Percentiles rank a stretch among this genome's conserved stretches.
Conservation (phyloP, 2,888 invertebrate species). For the Idaea straminata region DNA sequence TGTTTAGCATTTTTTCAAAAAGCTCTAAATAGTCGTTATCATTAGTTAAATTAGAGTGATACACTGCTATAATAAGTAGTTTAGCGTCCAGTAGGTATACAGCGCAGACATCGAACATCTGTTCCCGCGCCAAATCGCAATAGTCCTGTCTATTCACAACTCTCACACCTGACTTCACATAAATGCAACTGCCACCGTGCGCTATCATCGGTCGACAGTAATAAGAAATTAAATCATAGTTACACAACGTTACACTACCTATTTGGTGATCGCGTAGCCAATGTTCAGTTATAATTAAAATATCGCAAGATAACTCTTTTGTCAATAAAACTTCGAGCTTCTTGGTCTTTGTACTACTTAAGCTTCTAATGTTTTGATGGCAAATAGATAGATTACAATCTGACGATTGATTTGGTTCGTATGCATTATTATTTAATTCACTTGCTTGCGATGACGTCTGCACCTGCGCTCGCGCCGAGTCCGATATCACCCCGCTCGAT, state of each 20-base stretch:
- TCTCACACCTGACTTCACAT: background rate
- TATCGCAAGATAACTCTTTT: no score
- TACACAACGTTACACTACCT: background rate
- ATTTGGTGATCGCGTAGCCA: no score
- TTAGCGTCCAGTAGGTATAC: background rate
- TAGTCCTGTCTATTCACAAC: background rate
- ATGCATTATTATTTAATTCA: background rate
- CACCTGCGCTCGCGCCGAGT: background rate
- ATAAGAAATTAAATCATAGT: background rate
- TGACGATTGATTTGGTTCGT: slow-evolving; percentile 3
- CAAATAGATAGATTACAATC: slow-evolving; percentile 3
- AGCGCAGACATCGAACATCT: background rate
- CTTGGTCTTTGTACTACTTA: background rate
- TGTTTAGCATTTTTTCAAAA: no score
- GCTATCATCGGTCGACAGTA: background rate
- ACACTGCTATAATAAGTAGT: background rate
- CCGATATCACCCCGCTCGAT: slow-evolving; percentile 9
- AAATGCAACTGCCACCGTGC: slow-evolving; percentile 6
- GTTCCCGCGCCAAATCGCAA: background rate
- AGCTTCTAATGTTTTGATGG: background rate
- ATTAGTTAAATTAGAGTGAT: no score
- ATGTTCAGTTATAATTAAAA: no score
- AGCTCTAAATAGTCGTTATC: no score
- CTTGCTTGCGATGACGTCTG: background rate
- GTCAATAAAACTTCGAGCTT: background rate